Percentiles rank a stretch among this genome's conserved stretches.
Conservation (phyloP, 2,888 invertebrate species). For the Andrena bicolor region DNA sequence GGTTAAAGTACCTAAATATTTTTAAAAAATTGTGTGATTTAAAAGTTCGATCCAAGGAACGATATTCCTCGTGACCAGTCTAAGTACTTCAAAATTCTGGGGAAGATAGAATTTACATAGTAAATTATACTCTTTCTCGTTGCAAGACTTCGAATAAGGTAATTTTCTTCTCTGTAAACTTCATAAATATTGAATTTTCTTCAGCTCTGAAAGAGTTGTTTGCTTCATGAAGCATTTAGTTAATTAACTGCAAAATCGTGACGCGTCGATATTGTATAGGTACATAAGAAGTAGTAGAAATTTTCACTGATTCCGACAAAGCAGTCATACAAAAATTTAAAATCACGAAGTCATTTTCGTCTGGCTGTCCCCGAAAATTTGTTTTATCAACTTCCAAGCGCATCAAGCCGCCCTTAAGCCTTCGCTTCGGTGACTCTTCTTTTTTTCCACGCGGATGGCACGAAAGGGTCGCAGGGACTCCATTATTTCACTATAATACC, state of each 20-base stretch:
- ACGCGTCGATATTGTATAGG: slow-evolving; percentile 1
- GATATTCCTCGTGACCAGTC: no score
- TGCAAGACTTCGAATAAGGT: neutral
- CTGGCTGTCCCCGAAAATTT: slow-evolving; percentile 18
- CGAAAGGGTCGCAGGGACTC: slow-evolving; percentile 63
- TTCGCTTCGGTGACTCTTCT: slow-evolving; percentile 8
- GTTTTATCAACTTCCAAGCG: slow-evolving; percentile 45
- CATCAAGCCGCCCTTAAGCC: slow-evolving; percentile 23
- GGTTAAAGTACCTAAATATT: no score
- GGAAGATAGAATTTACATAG: no score
- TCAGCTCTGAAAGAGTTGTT: neutral
- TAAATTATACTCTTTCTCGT: neutral
- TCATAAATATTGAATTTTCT: neutral
- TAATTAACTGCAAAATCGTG: slow-evolving; percentile 17
- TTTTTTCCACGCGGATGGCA: slow-evolving; percentile 53
- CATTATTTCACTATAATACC: slow-evolving; percentile 70
- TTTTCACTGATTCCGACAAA: neutral
- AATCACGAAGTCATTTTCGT: neutral
- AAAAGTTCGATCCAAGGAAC: no score
- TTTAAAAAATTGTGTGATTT: no score
- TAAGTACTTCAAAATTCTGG: no score
- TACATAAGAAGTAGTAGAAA: neutral
- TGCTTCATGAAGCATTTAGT: neutral
- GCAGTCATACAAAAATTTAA: neutral
- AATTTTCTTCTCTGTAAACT: neutral